A percentile compares a stretch with the other conserved stretches of the same genome.
These are phyloP conservation scores for Tympanoctomys barrerae DNA, from an alignment of 2,797 vertebrate species.

Conservation along the genomic window DNA sequence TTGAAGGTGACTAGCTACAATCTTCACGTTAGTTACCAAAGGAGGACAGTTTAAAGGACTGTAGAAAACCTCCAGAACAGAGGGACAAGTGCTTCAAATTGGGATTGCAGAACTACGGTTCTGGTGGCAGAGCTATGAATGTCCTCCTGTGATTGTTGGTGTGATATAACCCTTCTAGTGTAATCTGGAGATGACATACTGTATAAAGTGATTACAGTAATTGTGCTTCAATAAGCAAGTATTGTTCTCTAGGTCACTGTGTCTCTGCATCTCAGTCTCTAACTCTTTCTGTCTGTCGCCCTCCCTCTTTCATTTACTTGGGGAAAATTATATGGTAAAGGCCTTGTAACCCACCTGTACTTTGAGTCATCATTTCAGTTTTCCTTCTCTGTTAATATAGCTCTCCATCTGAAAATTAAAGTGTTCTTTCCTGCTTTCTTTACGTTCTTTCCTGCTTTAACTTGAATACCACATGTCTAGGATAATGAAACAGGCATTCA, in stretches of 20 bases:
- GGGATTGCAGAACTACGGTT: neutral
- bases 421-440: slow-evolving; percentile 47
- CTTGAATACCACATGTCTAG: slow-evolving; percentile 21
- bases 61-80: neutral
- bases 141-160: neutral
- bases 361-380: neutral
- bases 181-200: neutral
- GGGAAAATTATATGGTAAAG: neutral
- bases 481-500: slow-evolving; percentile 72
- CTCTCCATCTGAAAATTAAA: neutral
- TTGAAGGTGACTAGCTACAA: neutral
- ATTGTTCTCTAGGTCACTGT: neutral
- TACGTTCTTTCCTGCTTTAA: neutral
- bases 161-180: neutral
- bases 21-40: neutral
- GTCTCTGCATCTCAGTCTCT: neutral
- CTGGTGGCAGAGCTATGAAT: neutral
- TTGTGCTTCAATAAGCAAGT: neutral
- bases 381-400: neutral
- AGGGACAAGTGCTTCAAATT: neutral
- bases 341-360: neutral
- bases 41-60: neutral
- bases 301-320: neutral
- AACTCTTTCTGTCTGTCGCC: neutral
- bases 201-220: neutral